phyloP scores from a whole-genome alignment of 1,140 invertebrate species.

The Stegodyphus dumicola region DNA sequence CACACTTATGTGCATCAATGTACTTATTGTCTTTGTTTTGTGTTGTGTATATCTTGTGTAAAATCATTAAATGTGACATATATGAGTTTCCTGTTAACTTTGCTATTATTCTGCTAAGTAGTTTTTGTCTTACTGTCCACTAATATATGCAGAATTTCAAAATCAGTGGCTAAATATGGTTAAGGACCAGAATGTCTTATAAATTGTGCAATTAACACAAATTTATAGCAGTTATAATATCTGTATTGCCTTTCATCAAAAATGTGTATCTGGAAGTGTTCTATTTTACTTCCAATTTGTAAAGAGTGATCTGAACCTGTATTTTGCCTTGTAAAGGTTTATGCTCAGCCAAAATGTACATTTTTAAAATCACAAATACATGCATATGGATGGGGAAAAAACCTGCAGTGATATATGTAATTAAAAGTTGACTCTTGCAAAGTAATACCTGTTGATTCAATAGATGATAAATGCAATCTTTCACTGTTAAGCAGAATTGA shows the following conservation, averaged over 20 bases:
- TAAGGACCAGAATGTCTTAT: neutral
- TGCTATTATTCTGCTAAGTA: too few species aligned
- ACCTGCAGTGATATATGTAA: conserved; percentile 32
- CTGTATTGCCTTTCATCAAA: too few species aligned
- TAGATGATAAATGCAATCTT: too few species aligned
- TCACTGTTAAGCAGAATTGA: too few species aligned
- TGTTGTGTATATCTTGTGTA: too few species aligned
- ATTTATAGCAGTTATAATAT: too few species aligned
- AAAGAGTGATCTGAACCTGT: conserved; percentile 5
- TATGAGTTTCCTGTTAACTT: too few species aligned
- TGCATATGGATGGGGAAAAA: conserved; percentile 22
- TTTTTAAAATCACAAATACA: conserved; percentile 26
- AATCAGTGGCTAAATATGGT: neutral
- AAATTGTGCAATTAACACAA: too few species aligned
- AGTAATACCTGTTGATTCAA: neutral
- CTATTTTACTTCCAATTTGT: neutral
- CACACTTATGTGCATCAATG: too few species aligned
- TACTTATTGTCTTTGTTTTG: too few species aligned
- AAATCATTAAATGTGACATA: too few species aligned
- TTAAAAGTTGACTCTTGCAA: conserved; percentile 35
- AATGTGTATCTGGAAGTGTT: neutral
- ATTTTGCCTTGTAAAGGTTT: conserved; percentile 14
- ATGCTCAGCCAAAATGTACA: conserved; percentile 26
- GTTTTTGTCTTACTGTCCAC: too few species aligned
- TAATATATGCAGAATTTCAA: neutral